Evolutionary conservation across 1,140 invertebrate species (phyloP).

Genomic region (Physella acuta): DNA sequence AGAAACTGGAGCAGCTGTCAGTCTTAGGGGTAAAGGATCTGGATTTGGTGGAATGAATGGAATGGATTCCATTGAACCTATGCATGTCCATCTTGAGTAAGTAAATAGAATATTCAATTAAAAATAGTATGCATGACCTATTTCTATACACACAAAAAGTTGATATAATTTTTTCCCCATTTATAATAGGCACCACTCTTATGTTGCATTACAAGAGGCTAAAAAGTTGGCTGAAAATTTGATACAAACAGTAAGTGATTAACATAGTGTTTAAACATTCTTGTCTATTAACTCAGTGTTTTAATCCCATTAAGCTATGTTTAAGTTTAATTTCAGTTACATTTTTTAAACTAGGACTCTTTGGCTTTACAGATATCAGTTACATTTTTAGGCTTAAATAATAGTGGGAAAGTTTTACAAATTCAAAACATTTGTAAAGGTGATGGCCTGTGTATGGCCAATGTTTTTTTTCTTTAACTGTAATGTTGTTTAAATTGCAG

Average conservation of each 20-base stretch:
- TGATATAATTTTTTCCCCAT: no score
- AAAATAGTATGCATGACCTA: neutral
- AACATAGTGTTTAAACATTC: no score
- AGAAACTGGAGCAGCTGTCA: constrained; percentile 76
- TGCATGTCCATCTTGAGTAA: constrained; percentile 77
- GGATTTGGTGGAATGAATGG: constrained; percentile 67
- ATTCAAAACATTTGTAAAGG: no score
- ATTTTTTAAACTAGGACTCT: no score
- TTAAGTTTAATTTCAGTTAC: no score
- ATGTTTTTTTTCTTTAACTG: no score
- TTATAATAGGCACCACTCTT: constrained; percentile 1
- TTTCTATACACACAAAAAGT: no score
- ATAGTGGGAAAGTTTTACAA: no score
- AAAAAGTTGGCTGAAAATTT: constrained; percentile 75
- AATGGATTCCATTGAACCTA: constrained; percentile 74
- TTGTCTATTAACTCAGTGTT: neutral
- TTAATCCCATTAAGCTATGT: neutral
- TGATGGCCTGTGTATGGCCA: no score
- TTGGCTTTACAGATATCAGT: no score
- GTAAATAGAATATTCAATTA: constrained; percentile 38
- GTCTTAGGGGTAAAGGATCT: constrained; percentile 71
- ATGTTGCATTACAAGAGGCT: constrained; percentile 68
- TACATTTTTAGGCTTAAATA: no score
- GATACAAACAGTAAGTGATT: constrained; percentile 72
- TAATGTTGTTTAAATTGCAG: no score